Conservation (phyloP, 2,888 invertebrate species). For the Xanthorhoe spadicearia region DNA sequence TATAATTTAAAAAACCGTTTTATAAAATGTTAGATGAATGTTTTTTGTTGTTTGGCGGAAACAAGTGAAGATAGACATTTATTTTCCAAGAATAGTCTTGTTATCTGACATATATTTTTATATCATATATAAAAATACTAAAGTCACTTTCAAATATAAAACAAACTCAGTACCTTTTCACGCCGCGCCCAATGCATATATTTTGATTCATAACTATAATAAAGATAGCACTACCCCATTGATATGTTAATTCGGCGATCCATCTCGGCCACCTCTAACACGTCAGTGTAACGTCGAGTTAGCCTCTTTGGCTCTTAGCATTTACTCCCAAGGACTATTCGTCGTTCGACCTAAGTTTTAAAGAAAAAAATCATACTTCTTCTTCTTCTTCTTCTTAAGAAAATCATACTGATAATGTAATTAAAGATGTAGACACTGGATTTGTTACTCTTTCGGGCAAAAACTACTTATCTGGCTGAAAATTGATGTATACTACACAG, state of each 20-base stretch:
- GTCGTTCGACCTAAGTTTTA: constrained; percentile 1
- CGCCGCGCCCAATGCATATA: constrained; percentile 15
- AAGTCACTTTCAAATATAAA: not conserved
- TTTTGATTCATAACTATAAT: constrained; percentile 28
- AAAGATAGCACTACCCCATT: constrained; percentile 29
- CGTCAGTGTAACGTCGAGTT: constrained; percentile 34
- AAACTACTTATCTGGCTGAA: no score
- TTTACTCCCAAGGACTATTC: constrained; percentile 2
- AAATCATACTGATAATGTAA: not conserved
- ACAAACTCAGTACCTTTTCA: constrained; percentile 5
- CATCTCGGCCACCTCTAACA: constrained; percentile 28
- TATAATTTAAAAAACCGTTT: no score
- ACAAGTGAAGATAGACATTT: no score
- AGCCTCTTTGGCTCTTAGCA: constrained; percentile 18
- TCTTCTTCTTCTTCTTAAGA: not conserved
- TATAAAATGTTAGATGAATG: no score
- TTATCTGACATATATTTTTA: no score
- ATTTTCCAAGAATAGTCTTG: no score
- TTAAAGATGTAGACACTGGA: no score
- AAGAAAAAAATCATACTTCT: not conserved
- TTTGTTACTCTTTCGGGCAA: no score
- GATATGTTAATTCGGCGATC: constrained; percentile 34
- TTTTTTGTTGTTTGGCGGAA: no score
- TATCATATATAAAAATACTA: no score
- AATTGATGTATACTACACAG: no score